These are phyloP conservation scores for Clarias fuscus DNA, from an alignment of 2,797 vertebrate species.

Conservation along the genomic window DNA sequence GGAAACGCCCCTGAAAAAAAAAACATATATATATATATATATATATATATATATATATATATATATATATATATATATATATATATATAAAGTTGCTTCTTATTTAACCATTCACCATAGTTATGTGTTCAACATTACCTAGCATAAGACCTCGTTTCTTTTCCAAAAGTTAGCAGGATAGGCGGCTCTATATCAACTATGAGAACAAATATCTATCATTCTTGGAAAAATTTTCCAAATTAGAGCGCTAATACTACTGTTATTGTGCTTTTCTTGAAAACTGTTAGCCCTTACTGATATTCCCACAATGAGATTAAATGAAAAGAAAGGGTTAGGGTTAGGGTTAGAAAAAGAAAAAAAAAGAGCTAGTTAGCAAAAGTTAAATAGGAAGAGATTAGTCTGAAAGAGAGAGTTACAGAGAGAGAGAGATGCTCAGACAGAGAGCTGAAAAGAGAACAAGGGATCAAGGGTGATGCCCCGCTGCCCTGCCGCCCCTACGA, in stretches of 20 bases:
- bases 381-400: conserved; percentile 5
- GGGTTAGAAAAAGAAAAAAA: background rate
- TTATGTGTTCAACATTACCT: background rate
- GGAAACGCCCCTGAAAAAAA: too few species aligned
- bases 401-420: conserved; percentile 6
- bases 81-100: background rate
- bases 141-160: background rate
- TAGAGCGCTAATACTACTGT: background rate
- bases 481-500: conserved; percentile 58
- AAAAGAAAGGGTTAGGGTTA: too few species aligned
- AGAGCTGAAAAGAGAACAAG: conserved; percentile 13
- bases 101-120: background rate
- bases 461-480: conserved; percentile 56
- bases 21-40: too few species aligned
- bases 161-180: background rate
- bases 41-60: too few species aligned
- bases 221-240: background rate
- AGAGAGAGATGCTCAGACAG: background rate
- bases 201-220: background rate
- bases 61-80: too few species aligned
- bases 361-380: background rate
- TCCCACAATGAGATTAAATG: background rate
- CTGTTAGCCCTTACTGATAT: background rate
- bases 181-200: background rate
- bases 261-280: background rate